Conservation (phyloP, 2,888 invertebrate species). For the Drepanosiphum platanoidis region DNA sequence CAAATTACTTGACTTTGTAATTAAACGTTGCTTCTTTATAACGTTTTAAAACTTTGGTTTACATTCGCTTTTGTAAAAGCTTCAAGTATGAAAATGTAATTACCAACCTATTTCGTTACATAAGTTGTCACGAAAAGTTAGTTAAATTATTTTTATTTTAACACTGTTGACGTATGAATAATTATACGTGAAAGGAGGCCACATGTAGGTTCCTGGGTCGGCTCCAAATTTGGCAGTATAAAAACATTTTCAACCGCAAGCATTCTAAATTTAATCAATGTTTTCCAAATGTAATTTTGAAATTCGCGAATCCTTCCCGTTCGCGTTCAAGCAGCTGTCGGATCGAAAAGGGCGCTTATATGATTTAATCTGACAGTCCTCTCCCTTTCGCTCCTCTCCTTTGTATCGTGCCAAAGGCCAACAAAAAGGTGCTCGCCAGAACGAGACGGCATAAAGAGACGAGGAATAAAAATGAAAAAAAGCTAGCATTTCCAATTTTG, state of each 20-base stretch:
- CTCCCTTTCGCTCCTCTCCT: background rate
- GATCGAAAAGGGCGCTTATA: constrained; percentile 5
- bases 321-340: constrained; percentile 33
- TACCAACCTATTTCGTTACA: background rate
- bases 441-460: constrained; percentile 16
- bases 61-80: background rate
- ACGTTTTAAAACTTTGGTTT: background rate
- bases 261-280: constrained; percentile 9
- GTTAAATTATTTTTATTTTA: background rate
- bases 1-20: constrained; percentile 17
- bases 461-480: constrained; percentile 28
- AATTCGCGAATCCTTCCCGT: background rate
- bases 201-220: background rate
- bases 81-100: background rate
- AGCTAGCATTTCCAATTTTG: constrained; percentile 44
- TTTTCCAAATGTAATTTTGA: constrained; percentile 31
- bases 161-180: background rate
- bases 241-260: constrained; percentile 17
- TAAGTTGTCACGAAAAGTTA: background rate
- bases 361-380: constrained; percentile 43
- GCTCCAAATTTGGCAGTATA: background rate
- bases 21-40: background rate
- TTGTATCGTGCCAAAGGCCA: background rate
- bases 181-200: background rate
- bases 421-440: constrained; percentile 31